Conservation (phyloP, 1,140 invertebrate species). For the Brachionus rotundiformis region DNA sequence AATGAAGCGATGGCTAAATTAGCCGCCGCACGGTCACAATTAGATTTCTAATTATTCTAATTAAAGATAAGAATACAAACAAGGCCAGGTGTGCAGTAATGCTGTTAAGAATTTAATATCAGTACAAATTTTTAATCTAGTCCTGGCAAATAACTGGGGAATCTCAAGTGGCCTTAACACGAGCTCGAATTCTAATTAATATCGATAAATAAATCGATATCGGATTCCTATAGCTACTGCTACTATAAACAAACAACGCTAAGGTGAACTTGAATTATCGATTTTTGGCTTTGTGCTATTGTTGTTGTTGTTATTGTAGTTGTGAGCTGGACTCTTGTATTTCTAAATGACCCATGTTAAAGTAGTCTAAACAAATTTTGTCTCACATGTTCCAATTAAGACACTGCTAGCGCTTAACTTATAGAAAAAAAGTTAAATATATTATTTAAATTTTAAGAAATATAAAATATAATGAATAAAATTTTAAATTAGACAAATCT, state of each 20-base stretch:
- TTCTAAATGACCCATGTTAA: background rate
- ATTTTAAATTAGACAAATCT: too few relatives aligned
- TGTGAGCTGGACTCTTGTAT: background rate
- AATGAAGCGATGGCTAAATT: constrained; percentile 8
- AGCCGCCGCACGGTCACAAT: background rate
- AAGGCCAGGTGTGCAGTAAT: background rate
- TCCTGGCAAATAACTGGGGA: too few relatives aligned
- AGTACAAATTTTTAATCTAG: too few relatives aligned
- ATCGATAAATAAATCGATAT: constrained; percentile 36
- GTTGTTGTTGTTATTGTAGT: background rate
- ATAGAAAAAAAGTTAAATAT: background rate
- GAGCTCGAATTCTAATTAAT: constrained; percentile 34
- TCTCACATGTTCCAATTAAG: background rate
- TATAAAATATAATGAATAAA: background rate
- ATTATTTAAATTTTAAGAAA: background rate
- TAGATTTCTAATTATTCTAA: constrained; percentile 1
- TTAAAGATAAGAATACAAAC: constrained; percentile 29
- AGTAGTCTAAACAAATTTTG: background rate
- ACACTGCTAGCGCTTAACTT: background rate
- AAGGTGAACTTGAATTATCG: constrained; percentile 19
- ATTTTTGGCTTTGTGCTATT: background rate
- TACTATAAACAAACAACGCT: constrained; percentile 25
- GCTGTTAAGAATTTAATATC: too few relatives aligned
- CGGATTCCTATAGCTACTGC: background rate
- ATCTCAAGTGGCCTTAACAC: constrained; percentile 5